Evolutionary conservation across 1,140 invertebrate genomes (phyloP).

Genomic region (Aphaenogaster rudis): DNA sequence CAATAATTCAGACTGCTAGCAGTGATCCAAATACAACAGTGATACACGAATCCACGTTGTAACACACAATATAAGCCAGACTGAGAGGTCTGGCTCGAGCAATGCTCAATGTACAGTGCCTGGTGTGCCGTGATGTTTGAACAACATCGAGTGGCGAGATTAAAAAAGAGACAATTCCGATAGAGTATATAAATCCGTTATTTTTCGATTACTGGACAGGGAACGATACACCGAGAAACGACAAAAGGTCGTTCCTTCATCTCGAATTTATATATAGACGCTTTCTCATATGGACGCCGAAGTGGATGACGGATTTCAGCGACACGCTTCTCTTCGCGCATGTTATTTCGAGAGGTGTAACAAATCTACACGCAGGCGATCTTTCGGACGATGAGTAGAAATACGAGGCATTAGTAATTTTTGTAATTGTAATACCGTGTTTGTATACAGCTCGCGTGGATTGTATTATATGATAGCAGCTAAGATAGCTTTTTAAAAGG

Average conservation of each 20-base stretch:
- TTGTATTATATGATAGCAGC: constrained; percentile 73
- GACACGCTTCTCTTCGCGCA: constrained; percentile 70
- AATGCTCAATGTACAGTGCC: constrained; percentile 83
- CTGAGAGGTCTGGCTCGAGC: constrained; percentile 74
- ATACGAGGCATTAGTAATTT: constrained; percentile 80
- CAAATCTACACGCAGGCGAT: constrained; percentile 54
- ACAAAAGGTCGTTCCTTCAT: constrained; percentile 47
- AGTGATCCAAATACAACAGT: constrained; percentile 81
- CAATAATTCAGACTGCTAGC: constrained; percentile 79
- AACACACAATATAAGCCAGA: constrained; percentile 85
- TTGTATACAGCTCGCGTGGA: constrained; percentile 78
- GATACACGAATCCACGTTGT: constrained; percentile 86
- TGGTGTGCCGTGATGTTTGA: constrained; percentile 75
- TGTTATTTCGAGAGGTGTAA: constrained; percentile 67
- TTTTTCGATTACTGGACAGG: constrained; percentile 57
- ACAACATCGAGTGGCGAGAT: constrained; percentile 54
- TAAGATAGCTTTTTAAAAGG: constrained; percentile 71
- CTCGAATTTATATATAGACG: constrained; percentile 76
- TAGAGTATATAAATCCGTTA: constrained; percentile 71
- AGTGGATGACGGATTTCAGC: constrained; percentile 77
- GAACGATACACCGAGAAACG: constrained; percentile 28
- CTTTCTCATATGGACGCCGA: constrained; percentile 63
- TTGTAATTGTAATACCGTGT: constrained; percentile 81
- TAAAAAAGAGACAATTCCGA: constrained; percentile 68
- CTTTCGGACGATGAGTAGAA: constrained; percentile 64